Conservation (phyloP, 2,797 vertebrate species). For the Thamnophis elegans region DNA sequence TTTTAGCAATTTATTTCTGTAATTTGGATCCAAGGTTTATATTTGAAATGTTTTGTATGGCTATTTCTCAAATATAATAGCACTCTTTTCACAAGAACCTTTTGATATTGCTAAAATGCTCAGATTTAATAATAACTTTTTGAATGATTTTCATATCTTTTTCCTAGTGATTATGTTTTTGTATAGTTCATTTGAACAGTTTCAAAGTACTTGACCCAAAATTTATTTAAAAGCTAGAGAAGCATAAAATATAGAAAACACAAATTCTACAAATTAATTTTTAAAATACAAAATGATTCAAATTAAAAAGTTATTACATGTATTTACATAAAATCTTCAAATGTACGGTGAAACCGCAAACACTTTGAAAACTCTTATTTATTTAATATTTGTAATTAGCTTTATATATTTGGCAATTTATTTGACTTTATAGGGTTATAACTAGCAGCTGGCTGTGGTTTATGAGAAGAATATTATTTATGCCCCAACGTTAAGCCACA, state of each 20-base stretch:
- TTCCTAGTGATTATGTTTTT: conserved; percentile 31
- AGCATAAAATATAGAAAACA: conserved; percentile 57
- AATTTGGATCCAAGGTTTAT: conserved; percentile 66
- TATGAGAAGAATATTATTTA: conserved; percentile 28
- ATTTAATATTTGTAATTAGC: conserved; percentile 60
- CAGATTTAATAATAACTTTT: conserved; percentile 46
- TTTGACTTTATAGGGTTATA: conserved; percentile 36
- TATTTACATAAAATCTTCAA: conserved; percentile 49
- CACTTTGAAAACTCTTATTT: conserved; percentile 51
- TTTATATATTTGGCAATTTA: conserved; percentile 53
- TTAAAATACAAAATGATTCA: conserved; percentile 55
- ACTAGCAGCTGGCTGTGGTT: conserved; percentile 33
- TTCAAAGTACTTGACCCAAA: conserved; percentile 59
- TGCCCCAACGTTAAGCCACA: conserved; percentile 3
- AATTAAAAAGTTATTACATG: conserved; percentile 48
- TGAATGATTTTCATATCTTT: conserved; percentile 40
- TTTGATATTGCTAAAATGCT: conserved; percentile 56
- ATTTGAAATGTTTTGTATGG: conserved; percentile 55
- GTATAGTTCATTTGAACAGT: conserved; percentile 57
- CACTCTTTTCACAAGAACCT: conserved; percentile 47
- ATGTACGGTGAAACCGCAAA: conserved; percentile 2
- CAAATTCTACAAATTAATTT: conserved; percentile 50
- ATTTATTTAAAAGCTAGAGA: conserved; percentile 49
- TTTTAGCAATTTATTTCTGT: conserved; percentile 65
- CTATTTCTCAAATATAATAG: conserved; percentile 42